Base-by-base conservation (phyloP, 2,797 vertebrate genomes). In the Artibeus jamaicensis region DNA sequence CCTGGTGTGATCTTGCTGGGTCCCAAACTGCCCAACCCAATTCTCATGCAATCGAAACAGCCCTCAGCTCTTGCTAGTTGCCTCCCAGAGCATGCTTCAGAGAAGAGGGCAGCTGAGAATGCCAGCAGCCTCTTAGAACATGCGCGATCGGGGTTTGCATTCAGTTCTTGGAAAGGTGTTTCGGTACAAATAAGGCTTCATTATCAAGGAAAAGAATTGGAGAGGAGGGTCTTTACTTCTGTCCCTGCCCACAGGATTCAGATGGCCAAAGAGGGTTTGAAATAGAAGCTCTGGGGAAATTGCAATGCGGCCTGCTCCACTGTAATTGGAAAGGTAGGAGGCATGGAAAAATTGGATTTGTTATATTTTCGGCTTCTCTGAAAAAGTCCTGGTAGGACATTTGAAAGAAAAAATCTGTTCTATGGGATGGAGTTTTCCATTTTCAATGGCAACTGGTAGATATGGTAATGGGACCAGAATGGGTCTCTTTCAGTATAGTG, bases 341-440 rank as follows among this genome's bases (percentile, higher is more conserved):
- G 68, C 34, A 19, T 73, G 73, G 85, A n/a, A 82, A 94, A 81
- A 32, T 9, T 92, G 37, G 68, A 86, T 86, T 92, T 10, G 4
- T 76, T 81, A 12, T 53, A 74, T 29, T 91, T 95, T 24, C 48
- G 9, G 57, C 67, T 88, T 92, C 71, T 92, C 70, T 81, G 50
- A 76, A 92, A 97, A 32, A 50, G 62, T 84, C 70, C 42, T 94
- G n/a, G 42, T 59, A n/a, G 67, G n/a, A 55, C 32, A 57, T 93
- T 85, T 91, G 81, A 57, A 94, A 95, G 79, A 92, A 62, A 29
- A 55, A 65, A 55, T 26, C n/a, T 70, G 29, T 76, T 95, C 78
- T 93, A 85, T 26, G 6, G 53, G 67, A 11, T 18, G 12, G 59
- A 89, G 37, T 87, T 90, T 89, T 91, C 93, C 76, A 81, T 83